These are phyloP conservation scores for Penaeus monodon DNA, from an alignment of 2,888 invertebrate genomes.

Conservation along the genomic window DNA sequence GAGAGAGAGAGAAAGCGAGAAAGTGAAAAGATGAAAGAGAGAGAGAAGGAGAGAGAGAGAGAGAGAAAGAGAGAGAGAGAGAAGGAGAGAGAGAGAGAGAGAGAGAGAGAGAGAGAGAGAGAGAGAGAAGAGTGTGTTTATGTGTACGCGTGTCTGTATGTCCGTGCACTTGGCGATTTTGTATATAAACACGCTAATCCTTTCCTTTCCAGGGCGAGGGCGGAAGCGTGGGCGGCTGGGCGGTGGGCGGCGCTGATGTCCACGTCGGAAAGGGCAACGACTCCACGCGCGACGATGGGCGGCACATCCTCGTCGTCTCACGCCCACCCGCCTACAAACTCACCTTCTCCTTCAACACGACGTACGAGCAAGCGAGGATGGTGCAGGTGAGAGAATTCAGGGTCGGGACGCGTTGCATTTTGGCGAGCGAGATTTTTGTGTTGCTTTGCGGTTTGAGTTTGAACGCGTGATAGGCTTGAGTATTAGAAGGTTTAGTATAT, in stretches of 20 bases:
- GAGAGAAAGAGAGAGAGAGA: slow-evolving; percentile 19
- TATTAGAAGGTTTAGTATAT: no score
- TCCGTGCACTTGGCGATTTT: background rate
- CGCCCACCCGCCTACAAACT: slow-evolving; percentile 54
- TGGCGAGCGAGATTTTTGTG: background rate
- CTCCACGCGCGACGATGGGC: slow-evolving; percentile 40
- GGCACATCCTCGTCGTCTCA: slow-evolving; percentile 43
- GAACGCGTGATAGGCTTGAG: background rate
- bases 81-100: background rate
- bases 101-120: no score
- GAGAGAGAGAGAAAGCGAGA: background rate
- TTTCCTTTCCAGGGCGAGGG: slow-evolving; percentile 38
- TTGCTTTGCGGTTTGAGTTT: background rate
- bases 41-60: background rate
- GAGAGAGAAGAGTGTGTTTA: no score
- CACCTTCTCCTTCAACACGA: slow-evolving; percentile 49
- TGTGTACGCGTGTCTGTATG: background rate
- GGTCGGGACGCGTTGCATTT: no score
- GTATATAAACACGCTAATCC: background rate
- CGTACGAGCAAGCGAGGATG: slow-evolving; percentile 45
- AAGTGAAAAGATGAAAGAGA: background rate
- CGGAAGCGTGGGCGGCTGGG: slow-evolving; percentile 54
- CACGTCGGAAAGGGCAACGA: slow-evolving; percentile 34
- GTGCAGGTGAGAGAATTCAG: slow-evolving; percentile 8
- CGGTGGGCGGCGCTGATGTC: slow-evolving; percentile 45